phyloP scores from a whole-genome alignment of 2,113 vertebrate species.

The Gymnorhina tibicen region DNA sequence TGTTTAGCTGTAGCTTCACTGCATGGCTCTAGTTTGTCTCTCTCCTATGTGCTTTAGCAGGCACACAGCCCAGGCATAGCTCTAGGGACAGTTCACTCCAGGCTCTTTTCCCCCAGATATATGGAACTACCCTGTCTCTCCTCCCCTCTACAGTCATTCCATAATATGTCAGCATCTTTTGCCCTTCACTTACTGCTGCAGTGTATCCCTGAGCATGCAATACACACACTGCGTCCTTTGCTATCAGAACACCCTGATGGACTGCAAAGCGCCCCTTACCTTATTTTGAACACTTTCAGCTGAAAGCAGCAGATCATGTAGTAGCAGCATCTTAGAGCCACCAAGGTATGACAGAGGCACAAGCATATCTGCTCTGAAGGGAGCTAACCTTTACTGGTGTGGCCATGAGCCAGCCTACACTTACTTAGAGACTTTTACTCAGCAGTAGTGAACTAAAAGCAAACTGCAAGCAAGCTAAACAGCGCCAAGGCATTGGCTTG shows the following conservation, averaged over 20 bases:
- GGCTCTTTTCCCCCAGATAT: not conserved
- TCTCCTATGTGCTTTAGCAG: not conserved
- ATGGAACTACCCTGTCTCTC: not conserved
- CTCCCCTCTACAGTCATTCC: not conserved
- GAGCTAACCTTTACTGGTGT: not conserved
- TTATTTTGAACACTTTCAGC: not conserved
- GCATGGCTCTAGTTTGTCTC: not conserved
- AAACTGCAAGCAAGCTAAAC: not conserved
- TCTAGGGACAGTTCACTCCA: not conserved
- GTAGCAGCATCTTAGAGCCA: not conserved
- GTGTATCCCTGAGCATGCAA: not conserved
- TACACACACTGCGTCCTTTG: fast-evolving
- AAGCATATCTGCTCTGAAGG: not conserved
- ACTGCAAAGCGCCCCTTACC: not conserved
- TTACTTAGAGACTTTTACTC: not conserved
- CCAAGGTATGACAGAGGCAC: not conserved
- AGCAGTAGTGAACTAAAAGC: not conserved
- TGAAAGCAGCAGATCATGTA: not conserved
- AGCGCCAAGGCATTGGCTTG: not conserved
- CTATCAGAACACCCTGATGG: not conserved
- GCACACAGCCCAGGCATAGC: not conserved
- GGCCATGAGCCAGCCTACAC: not conserved
- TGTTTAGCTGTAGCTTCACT: not conserved
- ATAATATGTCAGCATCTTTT: not conserved
- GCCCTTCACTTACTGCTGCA: not conserved